Evolutionary conservation across 2,113 vertebrate species (phyloP).

Genomic region (Calidris pugnax): DNA sequence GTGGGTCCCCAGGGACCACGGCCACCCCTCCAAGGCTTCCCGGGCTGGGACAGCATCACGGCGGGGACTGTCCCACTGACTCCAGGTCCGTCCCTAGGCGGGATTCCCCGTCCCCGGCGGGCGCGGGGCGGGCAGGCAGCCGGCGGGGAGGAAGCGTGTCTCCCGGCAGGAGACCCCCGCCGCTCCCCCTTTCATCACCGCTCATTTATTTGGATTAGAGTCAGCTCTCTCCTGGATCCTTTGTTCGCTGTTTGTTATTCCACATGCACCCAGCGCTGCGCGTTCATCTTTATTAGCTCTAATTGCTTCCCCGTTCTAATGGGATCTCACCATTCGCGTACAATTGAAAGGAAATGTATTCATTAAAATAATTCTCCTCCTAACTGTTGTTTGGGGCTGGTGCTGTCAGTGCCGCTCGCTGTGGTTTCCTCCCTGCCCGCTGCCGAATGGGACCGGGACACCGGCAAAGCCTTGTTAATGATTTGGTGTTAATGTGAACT

Average conservation of each 20-base stretch:
- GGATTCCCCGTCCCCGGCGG: neutral
- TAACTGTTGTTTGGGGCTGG: conserved; percentile 73
- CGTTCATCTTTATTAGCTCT: conserved; percentile 86
- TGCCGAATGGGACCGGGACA: conserved; percentile 17
- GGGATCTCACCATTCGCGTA: conserved; percentile 78
- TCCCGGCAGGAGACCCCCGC: conserved; percentile 52
- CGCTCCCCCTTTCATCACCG: conserved; percentile 37
- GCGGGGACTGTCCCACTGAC: neutral
- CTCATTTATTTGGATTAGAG: conserved; percentile 72
- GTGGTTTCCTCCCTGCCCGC: conserved; percentile 52
- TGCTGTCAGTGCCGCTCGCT: conserved; percentile 56
- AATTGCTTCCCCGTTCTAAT: conserved; percentile 85
- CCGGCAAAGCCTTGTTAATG: conserved; percentile 8
- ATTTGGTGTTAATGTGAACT: neutral
- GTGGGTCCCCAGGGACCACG: neutral
- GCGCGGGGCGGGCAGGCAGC: neutral
- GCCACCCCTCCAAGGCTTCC: neutral
- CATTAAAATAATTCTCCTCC: conserved; percentile 82
- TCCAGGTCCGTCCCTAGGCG: neutral
- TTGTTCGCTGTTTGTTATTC: conserved; percentile 80
- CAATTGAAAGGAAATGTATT: conserved; percentile 84
- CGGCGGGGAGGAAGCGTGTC: conserved; percentile 48
- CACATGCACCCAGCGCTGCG: conserved; percentile 48
- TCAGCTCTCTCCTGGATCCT: conserved; percentile 66
- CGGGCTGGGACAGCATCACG: accelerated